Percentiles rank a stretch among this genome's conserved stretches.
Conservation (phyloP, 2,113 vertebrate species). For the Balaeniceps rex region DNA sequence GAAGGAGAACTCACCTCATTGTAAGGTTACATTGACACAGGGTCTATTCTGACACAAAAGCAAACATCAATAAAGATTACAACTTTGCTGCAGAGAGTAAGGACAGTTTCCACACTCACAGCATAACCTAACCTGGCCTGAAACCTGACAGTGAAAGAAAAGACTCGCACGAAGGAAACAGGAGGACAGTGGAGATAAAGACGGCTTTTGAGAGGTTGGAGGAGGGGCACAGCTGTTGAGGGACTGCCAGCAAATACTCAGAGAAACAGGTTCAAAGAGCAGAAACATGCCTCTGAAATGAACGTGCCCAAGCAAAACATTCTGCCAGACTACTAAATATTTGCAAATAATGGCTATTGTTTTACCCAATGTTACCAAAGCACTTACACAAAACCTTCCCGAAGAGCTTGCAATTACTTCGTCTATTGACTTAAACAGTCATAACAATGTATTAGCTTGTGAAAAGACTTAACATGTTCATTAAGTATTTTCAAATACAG, state of each 20-base stretch:
- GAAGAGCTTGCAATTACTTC: not conserved
- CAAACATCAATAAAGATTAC: not conserved
- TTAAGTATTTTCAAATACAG: not conserved
- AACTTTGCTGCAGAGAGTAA: not conserved
- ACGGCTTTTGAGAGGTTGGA: not conserved
- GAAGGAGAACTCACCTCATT: not conserved
- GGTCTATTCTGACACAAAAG: not conserved
- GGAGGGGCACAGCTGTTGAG: not conserved
- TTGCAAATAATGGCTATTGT: not conserved
- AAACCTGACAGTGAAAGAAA: not conserved
- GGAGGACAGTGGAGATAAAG: not conserved
- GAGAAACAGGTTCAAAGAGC: not conserved
- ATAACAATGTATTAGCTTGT: not conserved
- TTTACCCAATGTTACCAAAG: not conserved
- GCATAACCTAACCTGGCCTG: not conserved
- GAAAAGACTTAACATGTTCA: not conserved
- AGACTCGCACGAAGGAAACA: not conserved
- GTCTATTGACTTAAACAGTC: not conserved
- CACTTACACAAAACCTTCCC: not conserved
- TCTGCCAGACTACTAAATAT: not conserved
- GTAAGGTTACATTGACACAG: not conserved
- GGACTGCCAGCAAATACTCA: not conserved
- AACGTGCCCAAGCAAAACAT: not conserved
- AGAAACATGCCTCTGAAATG: not conserved
- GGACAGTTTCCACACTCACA: not conserved